Base-by-base conservation (phyloP, 1,140 invertebrate genomes). In the Zophobas atratus region DNA sequence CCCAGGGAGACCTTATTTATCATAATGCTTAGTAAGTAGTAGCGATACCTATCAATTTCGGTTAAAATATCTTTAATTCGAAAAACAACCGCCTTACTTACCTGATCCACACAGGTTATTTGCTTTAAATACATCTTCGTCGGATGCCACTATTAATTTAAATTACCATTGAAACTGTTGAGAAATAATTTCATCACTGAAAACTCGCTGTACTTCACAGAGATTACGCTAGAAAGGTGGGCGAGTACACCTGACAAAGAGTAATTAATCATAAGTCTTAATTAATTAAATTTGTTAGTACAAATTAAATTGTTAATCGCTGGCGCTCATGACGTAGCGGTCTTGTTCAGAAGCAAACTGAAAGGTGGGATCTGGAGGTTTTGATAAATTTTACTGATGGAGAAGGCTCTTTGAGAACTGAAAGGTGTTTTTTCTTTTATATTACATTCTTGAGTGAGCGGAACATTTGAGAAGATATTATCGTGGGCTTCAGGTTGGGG, bases 241-340 rank as follows among this genome's bases (percentile, higher is more conserved):
- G 38, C 41, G 43, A 20, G 63, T 76, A 67, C 73, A 79, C 77
- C 77, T 79, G 73, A 79, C 63, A 57, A 60, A 41, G 38, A 1
- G 70, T 46, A 79, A 79, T 79, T 79, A 79, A 79, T 79, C 77
- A 79, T 75, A 76, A 75, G 60, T 76, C 71, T 63, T 76, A 71
- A 79, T 79, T 79, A 76, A 79, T 79, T 79, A 79, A 79, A 76
- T 79, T 79, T 79, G 71, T 76, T 53, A 34, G 53, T 63, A 67
- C 70, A 76, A 79, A 79, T 79, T 71, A 71, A 76, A 79, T 75
- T 56, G 63, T 79, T 75, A 79, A 79, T 79, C 77, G 70, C 77
- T 48, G 53, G 72, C 67, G 75, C 76, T 79, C 72, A 75, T 75
- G 71, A 72, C 36, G 34, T 5, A 63, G 57, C 60, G 39, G 41